Conservation (phyloP, 2,113 vertebrate species). For the Octodon degus region DNA sequence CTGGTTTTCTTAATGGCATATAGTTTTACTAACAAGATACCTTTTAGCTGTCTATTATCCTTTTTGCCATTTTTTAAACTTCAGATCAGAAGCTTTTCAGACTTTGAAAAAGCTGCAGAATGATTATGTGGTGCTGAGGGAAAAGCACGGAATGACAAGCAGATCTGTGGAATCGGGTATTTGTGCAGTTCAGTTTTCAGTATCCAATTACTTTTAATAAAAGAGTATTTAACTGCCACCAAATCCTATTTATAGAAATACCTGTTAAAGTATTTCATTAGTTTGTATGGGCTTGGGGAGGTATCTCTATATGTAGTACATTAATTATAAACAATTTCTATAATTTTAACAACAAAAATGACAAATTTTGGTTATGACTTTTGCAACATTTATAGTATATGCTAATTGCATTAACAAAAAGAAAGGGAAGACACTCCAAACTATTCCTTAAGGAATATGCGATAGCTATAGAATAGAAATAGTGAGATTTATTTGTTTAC, state of each 20-base stretch:
- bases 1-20: background rate
- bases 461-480: slow-evolving; percentile 37
- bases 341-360: background rate
- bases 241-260: background rate
- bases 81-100: background rate
- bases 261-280: background rate
- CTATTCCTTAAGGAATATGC: slow-evolving; percentile 65
- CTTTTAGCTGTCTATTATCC: slow-evolving; percentile 39
- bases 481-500: slow-evolving; percentile 45
- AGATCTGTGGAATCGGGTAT: slow-evolving; percentile 43
- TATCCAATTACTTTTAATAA: slow-evolving; percentile 13
- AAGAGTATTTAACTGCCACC: slow-evolving; percentile 15
- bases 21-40: slow-evolving; percentile 16
- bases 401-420: background rate
- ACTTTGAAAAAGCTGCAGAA: slow-evolving; percentile 2
- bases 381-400: background rate
- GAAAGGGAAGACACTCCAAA: background rate
- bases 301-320: background rate
- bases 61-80: background rate
- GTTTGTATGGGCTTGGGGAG: background rate
- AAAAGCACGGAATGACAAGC: slow-evolving; percentile 46
- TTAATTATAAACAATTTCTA: slow-evolving; percentile 4
- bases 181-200: background rate
- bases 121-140: background rate
- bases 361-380: background rate